phyloP scores from a whole-genome alignment of 2,797 vertebrate species.

The Sebastolobus alascanus region DNA sequence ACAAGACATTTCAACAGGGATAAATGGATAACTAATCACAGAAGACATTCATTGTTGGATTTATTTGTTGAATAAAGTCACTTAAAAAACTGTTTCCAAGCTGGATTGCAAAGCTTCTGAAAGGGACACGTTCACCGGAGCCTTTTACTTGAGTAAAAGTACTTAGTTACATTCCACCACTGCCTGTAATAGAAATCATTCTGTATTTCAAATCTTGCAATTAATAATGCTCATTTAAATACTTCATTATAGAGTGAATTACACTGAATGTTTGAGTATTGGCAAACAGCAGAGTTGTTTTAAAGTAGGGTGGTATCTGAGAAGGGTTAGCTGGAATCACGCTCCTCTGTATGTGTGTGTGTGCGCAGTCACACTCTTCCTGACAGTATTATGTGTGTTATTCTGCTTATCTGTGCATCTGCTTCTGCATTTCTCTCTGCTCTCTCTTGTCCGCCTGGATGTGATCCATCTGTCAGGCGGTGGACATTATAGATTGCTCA shows the following conservation, averaged over 20 bases:
- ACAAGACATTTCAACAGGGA: too few relatives aligned
- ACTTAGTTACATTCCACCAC: background rate
- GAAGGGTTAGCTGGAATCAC: background rate
- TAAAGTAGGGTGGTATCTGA: background rate
- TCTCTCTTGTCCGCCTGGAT: slow-evolving; percentile 11
- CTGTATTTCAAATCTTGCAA: background rate
- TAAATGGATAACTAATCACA: too few relatives aligned
- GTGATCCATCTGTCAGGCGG: slow-evolving; percentile 35
- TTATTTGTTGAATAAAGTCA: too few relatives aligned
- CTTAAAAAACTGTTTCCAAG: too few relatives aligned
- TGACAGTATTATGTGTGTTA: slow-evolving; percentile 1
- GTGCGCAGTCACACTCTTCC: background rate
- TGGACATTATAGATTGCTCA: slow-evolving; percentile 49
- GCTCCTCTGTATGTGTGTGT: background rate
- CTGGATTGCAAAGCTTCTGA: too few relatives aligned
- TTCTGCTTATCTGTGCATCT: slow-evolving; percentile 15
- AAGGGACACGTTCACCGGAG: too few relatives aligned
- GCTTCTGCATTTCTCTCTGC: slow-evolving; percentile 8
- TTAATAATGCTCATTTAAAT: background rate
- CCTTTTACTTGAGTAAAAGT: background rate
- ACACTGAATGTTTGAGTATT: background rate
- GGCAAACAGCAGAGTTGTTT: background rate
- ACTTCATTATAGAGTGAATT: too few relatives aligned
- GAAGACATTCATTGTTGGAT: too few relatives aligned
- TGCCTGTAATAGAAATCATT: background rate